These are phyloP conservation scores for Dasysyrphus albostriatus DNA, from an alignment of 2,888 invertebrate genomes.

Conservation along the genomic window DNA sequence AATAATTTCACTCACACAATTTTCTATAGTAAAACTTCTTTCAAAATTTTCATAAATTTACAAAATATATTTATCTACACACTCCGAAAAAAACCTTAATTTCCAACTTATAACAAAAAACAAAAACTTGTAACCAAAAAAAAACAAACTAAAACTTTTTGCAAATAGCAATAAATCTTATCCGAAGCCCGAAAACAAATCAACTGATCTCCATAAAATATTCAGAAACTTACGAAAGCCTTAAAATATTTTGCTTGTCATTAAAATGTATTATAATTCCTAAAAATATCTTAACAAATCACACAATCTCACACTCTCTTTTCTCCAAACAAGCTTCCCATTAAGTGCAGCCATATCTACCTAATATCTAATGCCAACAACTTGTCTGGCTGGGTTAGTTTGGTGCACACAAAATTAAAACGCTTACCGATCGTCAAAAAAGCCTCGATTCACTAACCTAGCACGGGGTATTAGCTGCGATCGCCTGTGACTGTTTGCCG, in stretches of 20 bases:
- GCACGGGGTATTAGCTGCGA: constrained; percentile 92
- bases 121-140: background rate
- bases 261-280: background rate
- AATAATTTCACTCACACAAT: too few relatives aligned
- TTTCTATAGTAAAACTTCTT: too few relatives aligned
- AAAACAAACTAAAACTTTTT: background rate
- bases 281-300: constrained; percentile 12
- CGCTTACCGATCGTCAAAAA: constrained; percentile 89
- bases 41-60: too few relatives aligned
- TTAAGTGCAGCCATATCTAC: background rate
- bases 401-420: constrained; percentile 2
- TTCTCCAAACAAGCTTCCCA: background rate
- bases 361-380: background rate
- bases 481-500: constrained; percentile 87
- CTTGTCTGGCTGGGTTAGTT: background rate
- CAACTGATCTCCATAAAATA: background rate
- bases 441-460: constrained; percentile 90
- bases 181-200: background rate
- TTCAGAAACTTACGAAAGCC: background rate
- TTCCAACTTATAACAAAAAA: background rate
- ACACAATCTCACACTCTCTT: background rate
- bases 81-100: background rate
- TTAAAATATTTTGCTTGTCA: background rate
- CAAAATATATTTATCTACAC: background rate
- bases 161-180: background rate